These are phyloP conservation scores for Zingel zingel DNA, from an alignment of 2,113 vertebrate genomes.

Conservation along the genomic window DNA sequence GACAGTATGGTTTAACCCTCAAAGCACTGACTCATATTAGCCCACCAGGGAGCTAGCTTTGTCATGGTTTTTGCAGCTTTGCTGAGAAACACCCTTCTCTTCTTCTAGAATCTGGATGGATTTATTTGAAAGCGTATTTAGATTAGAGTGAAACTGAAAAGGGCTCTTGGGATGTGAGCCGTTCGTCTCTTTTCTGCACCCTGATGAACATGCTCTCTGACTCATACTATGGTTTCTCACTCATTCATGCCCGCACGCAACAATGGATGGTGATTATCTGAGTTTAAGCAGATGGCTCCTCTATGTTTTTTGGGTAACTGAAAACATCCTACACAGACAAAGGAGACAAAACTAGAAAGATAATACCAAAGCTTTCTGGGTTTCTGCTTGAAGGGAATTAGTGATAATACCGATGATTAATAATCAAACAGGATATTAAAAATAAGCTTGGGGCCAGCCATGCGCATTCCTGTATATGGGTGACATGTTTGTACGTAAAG, in stretches of 20 bases:
- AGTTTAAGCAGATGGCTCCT: conserved; percentile 23
- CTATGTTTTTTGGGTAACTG: conserved; percentile 13
- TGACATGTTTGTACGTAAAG: not conserved
- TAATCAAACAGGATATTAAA: conserved; percentile 20
- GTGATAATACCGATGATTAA: not conserved
- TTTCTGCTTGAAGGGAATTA: conserved; percentile 2
- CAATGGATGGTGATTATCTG: conserved; percentile 24
- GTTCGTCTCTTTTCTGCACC: conserved; percentile 44
- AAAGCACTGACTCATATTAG: conserved; percentile 62
- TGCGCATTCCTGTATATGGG: not conserved
- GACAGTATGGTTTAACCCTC: conserved; percentile 60
- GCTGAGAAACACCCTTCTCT: conserved; percentile 55
- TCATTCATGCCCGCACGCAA: conserved; percentile 30
- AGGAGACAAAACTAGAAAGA: conserved; percentile 7
- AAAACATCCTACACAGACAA: conserved; percentile 9
- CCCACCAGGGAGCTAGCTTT: conserved; percentile 28
- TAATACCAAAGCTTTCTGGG: not conserved
- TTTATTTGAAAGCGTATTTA: conserved; percentile 56
- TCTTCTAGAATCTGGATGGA: conserved; percentile 35
- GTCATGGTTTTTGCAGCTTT: conserved; percentile 46
- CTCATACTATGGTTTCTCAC: conserved; percentile 34
- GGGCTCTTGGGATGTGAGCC: conserved; percentile 19
- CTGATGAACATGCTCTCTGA: conserved; percentile 22
- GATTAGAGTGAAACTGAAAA: conserved; percentile 61
- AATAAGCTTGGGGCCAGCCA: not conserved